A percentile compares a stretch with the other conserved stretches of the same genome.
phyloP scores from a whole-genome alignment of 2,888 invertebrate species.

The Synanthedon tipuliformis region DNA sequence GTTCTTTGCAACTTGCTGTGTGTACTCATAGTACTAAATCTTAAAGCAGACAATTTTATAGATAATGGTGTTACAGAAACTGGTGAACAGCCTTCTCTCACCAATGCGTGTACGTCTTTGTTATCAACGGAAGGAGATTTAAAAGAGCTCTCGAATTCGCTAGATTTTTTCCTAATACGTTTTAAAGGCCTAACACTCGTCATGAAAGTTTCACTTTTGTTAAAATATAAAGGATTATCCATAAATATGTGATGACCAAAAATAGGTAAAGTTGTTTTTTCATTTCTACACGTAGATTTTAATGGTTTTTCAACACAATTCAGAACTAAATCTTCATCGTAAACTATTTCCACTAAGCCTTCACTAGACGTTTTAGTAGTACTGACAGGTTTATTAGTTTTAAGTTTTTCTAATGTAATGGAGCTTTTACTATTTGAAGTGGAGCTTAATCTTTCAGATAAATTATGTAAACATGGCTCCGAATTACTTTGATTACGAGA shows the following conservation, averaged over 20 bases:
- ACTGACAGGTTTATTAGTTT: conserved; percentile 30
- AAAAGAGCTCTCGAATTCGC: conserved; percentile 57
- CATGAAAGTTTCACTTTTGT: conserved; percentile 40
- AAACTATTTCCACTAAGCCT: conserved; percentile 70
- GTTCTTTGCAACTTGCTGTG: conserved; percentile 43
- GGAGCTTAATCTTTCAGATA: conserved; percentile 46
- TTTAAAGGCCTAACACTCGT: conserved; percentile 50
- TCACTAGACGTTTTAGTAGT: conserved; percentile 57
- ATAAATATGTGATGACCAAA: conserved; percentile 60
- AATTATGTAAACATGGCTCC: conserved; percentile 49
- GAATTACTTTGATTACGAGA: conserved; percentile 49
- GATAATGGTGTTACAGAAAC: conserved; percentile 72
- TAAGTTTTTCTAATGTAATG: conserved; percentile 24
- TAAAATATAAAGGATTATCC: conserved; percentile 64
- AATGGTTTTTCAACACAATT: conserved; percentile 53
- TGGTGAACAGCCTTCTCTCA: conserved; percentile 59
- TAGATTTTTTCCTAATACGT: conserved; percentile 57
- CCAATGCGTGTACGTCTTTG: conserved; percentile 44
- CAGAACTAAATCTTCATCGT: conserved; percentile 54
- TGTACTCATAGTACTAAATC: conserved; percentile 65
- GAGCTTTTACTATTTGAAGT: conserved; percentile 40
- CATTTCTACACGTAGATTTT: conserved; percentile 21
- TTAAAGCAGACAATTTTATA: conserved; percentile 67
- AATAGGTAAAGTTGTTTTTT: conserved; percentile 59
- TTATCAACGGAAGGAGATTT: conserved; percentile 60